phyloP scores from a whole-genome alignment of 2,888 invertebrate species.

The Eucriotettix oculatus region DNA sequence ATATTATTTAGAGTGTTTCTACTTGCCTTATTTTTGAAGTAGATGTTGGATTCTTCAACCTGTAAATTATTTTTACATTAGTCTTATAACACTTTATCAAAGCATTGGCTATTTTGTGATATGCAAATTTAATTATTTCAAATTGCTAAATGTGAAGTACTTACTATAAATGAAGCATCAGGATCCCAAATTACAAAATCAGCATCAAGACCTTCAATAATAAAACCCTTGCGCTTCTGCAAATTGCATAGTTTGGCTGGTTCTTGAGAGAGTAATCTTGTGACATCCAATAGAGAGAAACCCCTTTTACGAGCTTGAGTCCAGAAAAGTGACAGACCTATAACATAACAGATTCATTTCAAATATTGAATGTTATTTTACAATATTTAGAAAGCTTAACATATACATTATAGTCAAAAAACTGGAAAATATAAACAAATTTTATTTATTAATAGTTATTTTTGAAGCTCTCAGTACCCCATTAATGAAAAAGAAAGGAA shows the following conservation, averaged over 20 bases:
- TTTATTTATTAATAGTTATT: no score
- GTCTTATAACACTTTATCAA: background rate
- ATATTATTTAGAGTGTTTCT: background rate
- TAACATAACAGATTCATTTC: background rate
- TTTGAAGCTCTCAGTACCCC: no score
- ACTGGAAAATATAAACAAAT: no score
- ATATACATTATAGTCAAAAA: background rate
- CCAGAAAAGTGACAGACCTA: conserved; percentile 52
- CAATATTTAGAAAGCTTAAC: background rate
- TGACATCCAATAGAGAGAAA: conserved; percentile 35
- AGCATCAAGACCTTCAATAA: conserved; percentile 46
- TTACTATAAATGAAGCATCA: conserved; percentile 37
- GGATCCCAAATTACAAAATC: conserved; percentile 58
- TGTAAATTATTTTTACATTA: conserved; percentile 12
- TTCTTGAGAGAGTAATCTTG: conserved; percentile 38
- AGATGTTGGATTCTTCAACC: conserved; percentile 32
- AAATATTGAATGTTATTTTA: background rate
- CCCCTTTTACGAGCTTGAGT: conserved; percentile 38
- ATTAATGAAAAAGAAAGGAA: no score
- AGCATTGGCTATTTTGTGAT: background rate
- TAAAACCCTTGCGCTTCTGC: conserved; percentile 39
- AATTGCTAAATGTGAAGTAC: background rate
- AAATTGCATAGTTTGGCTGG: conserved; percentile 47
- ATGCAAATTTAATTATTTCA: background rate
- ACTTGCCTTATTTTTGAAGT: conserved; percentile 50